Percentiles rank a stretch among this genome's conserved stretches.
These are phyloP conservation scores for Protophormia terraenovae DNA, from an alignment of 2,888 invertebrate genomes.

Conservation along the genomic window DNA sequence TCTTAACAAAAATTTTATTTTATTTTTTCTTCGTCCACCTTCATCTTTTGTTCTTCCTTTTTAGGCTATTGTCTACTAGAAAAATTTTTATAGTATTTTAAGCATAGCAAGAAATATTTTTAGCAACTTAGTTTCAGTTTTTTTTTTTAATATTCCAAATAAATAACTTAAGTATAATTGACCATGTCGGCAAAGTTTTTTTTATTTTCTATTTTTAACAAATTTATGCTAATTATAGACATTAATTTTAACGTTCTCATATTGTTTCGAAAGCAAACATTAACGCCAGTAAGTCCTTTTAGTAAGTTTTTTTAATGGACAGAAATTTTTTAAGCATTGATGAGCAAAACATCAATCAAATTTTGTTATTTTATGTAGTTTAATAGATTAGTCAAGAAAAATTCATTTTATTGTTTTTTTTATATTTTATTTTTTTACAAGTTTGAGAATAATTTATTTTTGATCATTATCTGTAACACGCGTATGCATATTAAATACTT, in stretches of 20 bases:
- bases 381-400: neutral
- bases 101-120: neutral
- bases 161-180: neutral
- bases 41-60: no score
- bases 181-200: neutral
- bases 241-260: neutral
- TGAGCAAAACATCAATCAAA: conserved; percentile 10
- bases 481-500: neutral
- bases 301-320: neutral
- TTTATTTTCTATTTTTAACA: neutral
- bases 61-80: neutral
- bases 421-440: neutral
- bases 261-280: neutral
- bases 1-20: no score
- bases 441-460: neutral
- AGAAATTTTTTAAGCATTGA: neutral
- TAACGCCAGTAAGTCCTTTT: neutral
- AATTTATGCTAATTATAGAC: neutral
- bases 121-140: neutral
- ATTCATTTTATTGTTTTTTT: neutral
- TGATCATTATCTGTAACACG: neutral
- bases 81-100: neutral
- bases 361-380: neutral
- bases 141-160: neutral
- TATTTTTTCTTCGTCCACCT: no score